Evolutionary conservation across 1,140 invertebrate species (phyloP).

Genomic region (Anagrus nilaparvatae): DNA sequence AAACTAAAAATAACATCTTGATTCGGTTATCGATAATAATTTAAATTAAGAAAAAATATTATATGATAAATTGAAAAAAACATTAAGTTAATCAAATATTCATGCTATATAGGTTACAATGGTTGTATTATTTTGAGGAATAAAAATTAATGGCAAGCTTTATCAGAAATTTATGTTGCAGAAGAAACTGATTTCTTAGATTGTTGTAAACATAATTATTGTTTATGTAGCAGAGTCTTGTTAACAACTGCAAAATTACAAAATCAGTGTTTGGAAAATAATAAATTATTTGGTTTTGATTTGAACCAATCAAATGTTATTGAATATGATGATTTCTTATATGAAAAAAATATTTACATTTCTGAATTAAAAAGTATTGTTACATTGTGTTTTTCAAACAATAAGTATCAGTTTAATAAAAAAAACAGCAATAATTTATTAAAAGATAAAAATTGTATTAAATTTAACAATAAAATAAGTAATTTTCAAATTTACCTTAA

Average conservation of each 20-base stretch:
- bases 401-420: too few species aligned
- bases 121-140: constrained; percentile 1
- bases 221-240: constrained; percentile 15
- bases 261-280: too few species aligned
- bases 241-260: constrained; percentile 24
- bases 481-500: too few species aligned
- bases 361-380: background rate
- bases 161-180: constrained; percentile 9
- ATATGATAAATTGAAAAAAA: too few species aligned
- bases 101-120: too few species aligned
- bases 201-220: constrained; percentile 8
- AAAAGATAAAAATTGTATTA: too few species aligned
- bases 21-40: too few species aligned
- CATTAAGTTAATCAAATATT: too few species aligned
- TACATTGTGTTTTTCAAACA: background rate
- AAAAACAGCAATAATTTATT: too few species aligned
- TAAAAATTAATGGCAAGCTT: constrained; percentile 8
- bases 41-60: too few species aligned
- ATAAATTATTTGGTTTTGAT: background rate
- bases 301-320: background rate
- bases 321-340: background rate
- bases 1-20: too few species aligned
- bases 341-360: constrained; percentile 1
- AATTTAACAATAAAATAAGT: too few species aligned
- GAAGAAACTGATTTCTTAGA: constrained; percentile 4